phyloP scores from a whole-genome alignment of 2,888 invertebrate species.

The Sympetrum striolatum region DNA sequence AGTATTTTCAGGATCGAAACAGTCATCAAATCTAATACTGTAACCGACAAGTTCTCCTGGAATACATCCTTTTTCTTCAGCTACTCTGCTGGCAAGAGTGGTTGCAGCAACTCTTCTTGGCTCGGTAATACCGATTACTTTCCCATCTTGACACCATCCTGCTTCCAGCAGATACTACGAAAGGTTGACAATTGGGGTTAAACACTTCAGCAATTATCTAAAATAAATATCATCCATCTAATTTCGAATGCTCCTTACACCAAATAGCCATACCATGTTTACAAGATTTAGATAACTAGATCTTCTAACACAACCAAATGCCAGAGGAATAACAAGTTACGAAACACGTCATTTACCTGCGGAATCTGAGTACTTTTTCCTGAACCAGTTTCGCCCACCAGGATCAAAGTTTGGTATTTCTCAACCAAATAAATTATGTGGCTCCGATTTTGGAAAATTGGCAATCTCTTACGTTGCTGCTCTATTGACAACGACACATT shows the following conservation, averaged over 20 bases:
- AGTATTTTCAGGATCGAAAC: constrained; percentile 65
- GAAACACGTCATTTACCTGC: constrained; percentile 69
- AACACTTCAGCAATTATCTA: no score
- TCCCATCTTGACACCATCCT: constrained; percentile 80
- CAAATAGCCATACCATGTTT: no score
- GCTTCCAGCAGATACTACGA: constrained; percentile 85
- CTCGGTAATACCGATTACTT: constrained; percentile 86
- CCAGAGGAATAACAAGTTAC: not conserved
- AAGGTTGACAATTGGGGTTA: no score
- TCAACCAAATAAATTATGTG: constrained; percentile 91
- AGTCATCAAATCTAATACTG: constrained; percentile 80
- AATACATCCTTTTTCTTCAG: constrained; percentile 81
- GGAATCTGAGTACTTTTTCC: constrained; percentile 97
- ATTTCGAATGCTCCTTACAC: not conserved
- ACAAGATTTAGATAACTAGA: not conserved
- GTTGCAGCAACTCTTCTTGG: constrained; percentile 91
- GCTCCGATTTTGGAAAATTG: constrained; percentile 83
- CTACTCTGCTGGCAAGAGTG: constrained; percentile 84
- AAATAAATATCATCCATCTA: no score
- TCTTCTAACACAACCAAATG: not conserved
- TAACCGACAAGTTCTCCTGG: constrained; percentile 85
- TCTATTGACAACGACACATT: constrained; percentile 82
- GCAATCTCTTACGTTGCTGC: constrained; percentile 83
- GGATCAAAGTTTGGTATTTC: constrained; percentile 85
- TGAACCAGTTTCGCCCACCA: constrained; percentile 94